Conservation (phyloP, 2,888 invertebrate species). For the Nephrotoma flavescens region DNA sequence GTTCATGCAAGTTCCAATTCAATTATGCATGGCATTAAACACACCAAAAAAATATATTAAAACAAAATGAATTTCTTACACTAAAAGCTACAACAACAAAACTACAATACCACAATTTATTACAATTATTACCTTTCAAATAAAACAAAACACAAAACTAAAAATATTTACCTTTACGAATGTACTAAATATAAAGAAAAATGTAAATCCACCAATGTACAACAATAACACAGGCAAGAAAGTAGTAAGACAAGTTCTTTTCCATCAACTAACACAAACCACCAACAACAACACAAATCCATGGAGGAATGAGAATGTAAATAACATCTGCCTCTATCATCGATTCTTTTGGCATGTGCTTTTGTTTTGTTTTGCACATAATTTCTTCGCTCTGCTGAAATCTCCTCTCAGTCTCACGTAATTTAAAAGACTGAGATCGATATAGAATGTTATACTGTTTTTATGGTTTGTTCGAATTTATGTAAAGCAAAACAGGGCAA, state of each 20-base stretch:
- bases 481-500: not conserved
- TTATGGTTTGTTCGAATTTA: not conserved
- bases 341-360: not conserved
- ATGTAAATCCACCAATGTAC: not conserved
- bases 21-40: not conserved
- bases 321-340: not conserved
- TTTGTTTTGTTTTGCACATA: not conserved
- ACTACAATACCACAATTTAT: not conserved
- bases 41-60: not conserved
- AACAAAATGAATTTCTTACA: not conserved
- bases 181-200: not conserved
- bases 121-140: not conserved
- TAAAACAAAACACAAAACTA: not conserved
- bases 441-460: not conserved
- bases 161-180: not conserved
- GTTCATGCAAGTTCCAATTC: not conserved
- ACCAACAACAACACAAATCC: not conserved
- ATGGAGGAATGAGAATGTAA: not conserved
- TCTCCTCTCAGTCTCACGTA: not conserved
- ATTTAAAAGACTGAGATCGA: not conserved
- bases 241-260: not conserved
- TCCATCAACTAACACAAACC: not conserved
- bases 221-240: not conserved
- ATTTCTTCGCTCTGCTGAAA: not conserved
- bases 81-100: not conserved